Evolutionary conservation across 2,113 vertebrate species (phyloP), one percentile per base, ranked within the genome.

Genomic region (Oryzias celebensis): DNA sequence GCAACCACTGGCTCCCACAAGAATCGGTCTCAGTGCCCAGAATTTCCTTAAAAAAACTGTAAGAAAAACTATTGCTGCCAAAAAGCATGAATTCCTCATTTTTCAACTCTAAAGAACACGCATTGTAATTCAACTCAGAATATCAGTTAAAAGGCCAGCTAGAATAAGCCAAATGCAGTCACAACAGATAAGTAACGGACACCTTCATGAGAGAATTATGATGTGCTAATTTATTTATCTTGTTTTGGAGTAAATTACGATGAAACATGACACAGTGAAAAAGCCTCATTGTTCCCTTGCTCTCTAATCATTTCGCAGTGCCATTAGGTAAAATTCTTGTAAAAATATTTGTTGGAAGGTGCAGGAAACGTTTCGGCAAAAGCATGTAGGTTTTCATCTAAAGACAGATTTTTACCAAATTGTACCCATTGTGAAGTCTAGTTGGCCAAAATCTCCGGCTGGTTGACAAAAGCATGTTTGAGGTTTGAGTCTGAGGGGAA

Each of bases 1-100:
- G 62, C 62, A 79, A 86, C 85, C 81, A 78, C 86, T 77, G 75
- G 28, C 77, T 86, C 82, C 82, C 81, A 90, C 78, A 76, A 65
- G 83, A 77, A 88, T 85, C 84, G 81, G 71, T 83, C 83, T 84
- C 80, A 62, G 58, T 23, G 49, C 52, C 1, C 48, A 66, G 78
- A 65, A 60, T 48, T 78, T 80, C 83, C 69, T 81, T 78, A 31
- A 42, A 52, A 77, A 75, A 81, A 20, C 64, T 74, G 68, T 77
- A 75, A 82, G 78, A 58, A 77, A 84, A 83, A 85, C 59, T 77
- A 36, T 82, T 56, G 52, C 65, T 75, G 84, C 75, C 85, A 85
- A 85, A 63, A 69, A 71, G 58, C 52, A 70, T 41, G 58, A 63
- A 64, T 62, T 64, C 67, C 71, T 80, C 70, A 63, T 75, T 80